phyloP scores from a whole-genome alignment of 2,888 invertebrate species.

The Cyclophora punctaria region DNA sequence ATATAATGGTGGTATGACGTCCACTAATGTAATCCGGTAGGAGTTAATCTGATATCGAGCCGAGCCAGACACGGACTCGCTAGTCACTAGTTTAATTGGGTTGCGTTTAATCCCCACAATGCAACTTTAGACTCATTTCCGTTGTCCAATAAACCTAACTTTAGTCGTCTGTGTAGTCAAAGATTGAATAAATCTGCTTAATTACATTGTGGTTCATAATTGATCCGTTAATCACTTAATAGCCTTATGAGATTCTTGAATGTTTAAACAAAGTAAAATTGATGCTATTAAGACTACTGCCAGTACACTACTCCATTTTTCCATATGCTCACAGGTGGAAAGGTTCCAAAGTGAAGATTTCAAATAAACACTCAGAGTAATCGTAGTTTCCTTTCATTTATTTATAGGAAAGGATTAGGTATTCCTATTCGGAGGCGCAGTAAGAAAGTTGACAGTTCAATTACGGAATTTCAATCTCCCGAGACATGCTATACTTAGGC shows the following conservation, averaged over 20 bases:
- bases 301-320: too few relatives aligned
- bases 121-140: slow-evolving; percentile 62
- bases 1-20: slow-evolving; percentile 31
- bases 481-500: not conserved
- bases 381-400: too few relatives aligned
- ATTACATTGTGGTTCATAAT: too few relatives aligned
- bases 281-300: too few relatives aligned
- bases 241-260: too few relatives aligned
- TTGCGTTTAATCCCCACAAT: slow-evolving; percentile 65
- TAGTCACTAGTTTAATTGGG: slow-evolving; percentile 58
- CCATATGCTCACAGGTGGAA: too few relatives aligned
- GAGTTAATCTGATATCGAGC: slow-evolving; percentile 68
- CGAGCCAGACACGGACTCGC: slow-evolving; percentile 50
- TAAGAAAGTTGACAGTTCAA: slow-evolving; percentile 1
- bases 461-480: slow-evolving; percentile 4
- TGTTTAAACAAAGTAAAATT: too few relatives aligned
- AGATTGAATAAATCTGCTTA: too few relatives aligned
- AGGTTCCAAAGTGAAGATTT: too few relatives aligned
- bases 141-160: slow-evolving; percentile 34
- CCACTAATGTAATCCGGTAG: slow-evolving; percentile 58
- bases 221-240: too few relatives aligned
- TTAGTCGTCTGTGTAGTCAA: not conserved
- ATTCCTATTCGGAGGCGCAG: not conserved
- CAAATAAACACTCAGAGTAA: too few relatives aligned
- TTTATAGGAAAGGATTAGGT: too few relatives aligned